phyloP scores from a whole-genome alignment of 2,888 invertebrate genomes.

The Aleiodes leptofemur region DNA sequence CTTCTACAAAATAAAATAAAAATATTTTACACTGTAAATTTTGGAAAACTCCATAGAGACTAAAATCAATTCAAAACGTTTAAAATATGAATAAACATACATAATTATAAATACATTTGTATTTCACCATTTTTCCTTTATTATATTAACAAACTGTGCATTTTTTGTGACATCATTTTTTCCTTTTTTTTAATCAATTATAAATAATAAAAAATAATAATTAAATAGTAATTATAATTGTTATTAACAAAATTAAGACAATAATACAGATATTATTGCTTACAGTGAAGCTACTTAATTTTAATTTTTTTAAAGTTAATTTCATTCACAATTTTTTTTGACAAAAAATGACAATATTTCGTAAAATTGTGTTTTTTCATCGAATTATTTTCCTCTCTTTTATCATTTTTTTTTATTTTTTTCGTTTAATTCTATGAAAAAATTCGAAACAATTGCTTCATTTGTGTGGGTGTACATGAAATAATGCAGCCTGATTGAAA shows the following conservation, averaged over 20 bases:
- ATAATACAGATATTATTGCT: conserved; percentile 24
- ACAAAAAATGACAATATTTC: neutral
- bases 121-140: conserved; percentile 22
- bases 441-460: conserved; percentile 9
- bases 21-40: neutral
- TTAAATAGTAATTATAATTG: conserved; percentile 9
- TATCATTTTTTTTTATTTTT: conserved; percentile 6
- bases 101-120: conserved; percentile 26
- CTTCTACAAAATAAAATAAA: neutral
- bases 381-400: neutral
- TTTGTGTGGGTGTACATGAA: conserved; percentile 17
- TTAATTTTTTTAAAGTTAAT: neutral
- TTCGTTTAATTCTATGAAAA: conserved; percentile 11
- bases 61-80: neutral
- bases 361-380: no score
- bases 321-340: neutral
- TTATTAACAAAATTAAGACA: conserved; percentile 34
- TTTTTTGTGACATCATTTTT: conserved; percentile 31
- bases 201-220: conserved; percentile 6
- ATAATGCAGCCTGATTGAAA: conserved; percentile 42
- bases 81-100: conserved; percentile 14
- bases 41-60: conserved; percentile 2
- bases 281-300: conserved; percentile 16
- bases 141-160: conserved; percentile 31
- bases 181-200: conserved; percentile 12